These are phyloP conservation scores for Rhinopithecus roxellana DNA, from an alignment of 2,113 vertebrate species.

Conservation along the genomic window DNA sequence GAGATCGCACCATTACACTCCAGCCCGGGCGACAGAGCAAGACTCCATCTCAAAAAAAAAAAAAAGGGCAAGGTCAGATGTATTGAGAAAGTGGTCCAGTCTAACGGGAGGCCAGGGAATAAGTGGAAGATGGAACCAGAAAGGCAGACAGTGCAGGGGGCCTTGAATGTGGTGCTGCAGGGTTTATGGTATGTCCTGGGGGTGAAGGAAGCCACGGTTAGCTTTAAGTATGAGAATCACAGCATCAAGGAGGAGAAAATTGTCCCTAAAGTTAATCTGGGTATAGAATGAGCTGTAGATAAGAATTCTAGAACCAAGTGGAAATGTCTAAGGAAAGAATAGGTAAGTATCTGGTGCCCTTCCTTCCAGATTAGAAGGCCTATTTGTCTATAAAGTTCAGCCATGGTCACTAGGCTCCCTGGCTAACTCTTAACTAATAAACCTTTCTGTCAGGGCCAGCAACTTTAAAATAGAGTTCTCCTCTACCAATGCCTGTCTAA, in stretches of 20 bases:
- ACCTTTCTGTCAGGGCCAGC: not conserved
- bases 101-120: not conserved
- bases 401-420: not conserved
- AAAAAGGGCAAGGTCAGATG: not conserved
- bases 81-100: not conserved
- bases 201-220: not conserved
- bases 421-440: conserved; percentile 23
- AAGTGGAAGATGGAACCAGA: not conserved
- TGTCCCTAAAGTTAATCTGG: not conserved
- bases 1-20: too few species aligned
- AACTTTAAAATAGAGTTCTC: conserved; percentile 15
- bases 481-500: not conserved
- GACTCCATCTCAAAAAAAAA: too few species aligned
- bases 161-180: not conserved
- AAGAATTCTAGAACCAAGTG: not conserved
- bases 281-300: not conserved
- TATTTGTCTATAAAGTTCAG: not conserved
- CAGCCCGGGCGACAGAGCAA: too few species aligned
- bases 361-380: not conserved
- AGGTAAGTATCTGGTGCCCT: not conserved
- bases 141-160: not conserved
- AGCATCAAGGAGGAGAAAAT: not conserved
- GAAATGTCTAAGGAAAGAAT: not conserved
- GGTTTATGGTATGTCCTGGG: not conserved
- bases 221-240: not conserved